phyloP scores from a whole-genome alignment of 1,140 invertebrate species.

The Drosophila rufa region DNA sequence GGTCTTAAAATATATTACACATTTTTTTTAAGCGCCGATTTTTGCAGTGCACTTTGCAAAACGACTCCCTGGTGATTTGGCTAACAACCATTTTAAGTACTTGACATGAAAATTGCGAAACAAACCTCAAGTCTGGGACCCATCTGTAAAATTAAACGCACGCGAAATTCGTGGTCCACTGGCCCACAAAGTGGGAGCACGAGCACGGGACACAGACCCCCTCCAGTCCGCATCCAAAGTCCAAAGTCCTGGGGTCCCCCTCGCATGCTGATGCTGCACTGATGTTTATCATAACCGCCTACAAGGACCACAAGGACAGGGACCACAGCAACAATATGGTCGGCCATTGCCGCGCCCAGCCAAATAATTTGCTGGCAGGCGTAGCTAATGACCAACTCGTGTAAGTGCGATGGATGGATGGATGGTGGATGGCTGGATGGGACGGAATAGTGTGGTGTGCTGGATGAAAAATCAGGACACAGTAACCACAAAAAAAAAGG shows the following conservation, averaged over 20 bases:
- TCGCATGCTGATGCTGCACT: constrained; percentile 45
- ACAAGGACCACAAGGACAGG: constrained; percentile 57
- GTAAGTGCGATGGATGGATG: constrained; percentile 69
- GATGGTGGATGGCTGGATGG: constrained; percentile 52
- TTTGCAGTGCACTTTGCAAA: constrained; percentile 4
- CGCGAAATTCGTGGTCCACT: constrained; percentile 58
- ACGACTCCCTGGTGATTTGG: constrained; percentile 60
- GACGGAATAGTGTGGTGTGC: constrained; percentile 19
- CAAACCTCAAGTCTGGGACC: constrained; percentile 46
- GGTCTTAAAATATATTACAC: not conserved
- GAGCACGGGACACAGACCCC: not conserved
- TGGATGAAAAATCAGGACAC: constrained; percentile 68
- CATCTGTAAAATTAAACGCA: constrained; percentile 68
- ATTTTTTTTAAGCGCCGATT: not conserved
- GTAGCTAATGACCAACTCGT: constrained; percentile 79
- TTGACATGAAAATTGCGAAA: constrained; percentile 71
- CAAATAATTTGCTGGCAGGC: constrained; percentile 79
- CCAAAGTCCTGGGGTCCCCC: constrained; percentile 3
- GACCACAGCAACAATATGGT: constrained; percentile 70
- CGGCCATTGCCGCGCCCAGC: constrained; percentile 53
- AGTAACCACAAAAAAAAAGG: constrained; percentile 30
- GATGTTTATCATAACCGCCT: constrained; percentile 78
- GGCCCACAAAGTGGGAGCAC: constrained; percentile 21
- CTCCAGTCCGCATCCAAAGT: not conserved
- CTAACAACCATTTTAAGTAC: constrained; percentile 65